Evolutionary conservation across 2,797 vertebrate genomes (phyloP), one percentile per base, ranked within the genome.

Genomic region (Myotis vivesi): DNA sequence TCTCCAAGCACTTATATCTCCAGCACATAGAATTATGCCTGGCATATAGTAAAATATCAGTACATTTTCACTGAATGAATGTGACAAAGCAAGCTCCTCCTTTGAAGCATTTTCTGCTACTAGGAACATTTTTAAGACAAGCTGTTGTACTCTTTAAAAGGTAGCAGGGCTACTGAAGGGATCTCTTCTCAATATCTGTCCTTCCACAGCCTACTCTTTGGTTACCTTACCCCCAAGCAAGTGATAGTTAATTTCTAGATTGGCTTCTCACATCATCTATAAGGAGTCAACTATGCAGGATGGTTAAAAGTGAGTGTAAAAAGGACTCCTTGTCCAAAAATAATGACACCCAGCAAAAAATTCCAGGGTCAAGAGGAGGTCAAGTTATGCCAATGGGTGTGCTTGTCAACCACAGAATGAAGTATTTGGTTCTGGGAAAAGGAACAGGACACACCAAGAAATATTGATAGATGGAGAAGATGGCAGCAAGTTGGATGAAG

Each of bases 61-160:
- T 30, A 62, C 30, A 64, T 83, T 91, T 69, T 72, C 19, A 66
- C 5, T 87, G 57, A 55, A 77, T 46, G 28, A n/a, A 71, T 87
- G 13, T 86, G 82, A 87, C 30, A 91, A 94, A 84, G 38, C 44
- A 94, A 80, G 17, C 30, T 87, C 36, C 53, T 83, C 11, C 8
- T 64, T 64, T 64, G 64, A 96, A 75, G 28, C 20, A 49, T 81
- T 49, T 88, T 85, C 33, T 76, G 53, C 16, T n/a, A 11, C 51
- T 36, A 49, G 79, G 51, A 91, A 71, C 9, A 19, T 66, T 71
- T 96, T 94, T 66, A 85, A 83, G 77, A 2, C 41, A 95, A 68
- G 86, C 38, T 80, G 5, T 73, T 75, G 28, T 53, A 46, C n/a
- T 89, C 59, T 87, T 20, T 41, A 89, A 23, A 96, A 69, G 64